Percentiles rank a stretch among this genome's conserved stretches.
Evolutionary conservation across 2,888 invertebrate species (phyloP).

Genomic region (Yponomeuta sedellus): DNA sequence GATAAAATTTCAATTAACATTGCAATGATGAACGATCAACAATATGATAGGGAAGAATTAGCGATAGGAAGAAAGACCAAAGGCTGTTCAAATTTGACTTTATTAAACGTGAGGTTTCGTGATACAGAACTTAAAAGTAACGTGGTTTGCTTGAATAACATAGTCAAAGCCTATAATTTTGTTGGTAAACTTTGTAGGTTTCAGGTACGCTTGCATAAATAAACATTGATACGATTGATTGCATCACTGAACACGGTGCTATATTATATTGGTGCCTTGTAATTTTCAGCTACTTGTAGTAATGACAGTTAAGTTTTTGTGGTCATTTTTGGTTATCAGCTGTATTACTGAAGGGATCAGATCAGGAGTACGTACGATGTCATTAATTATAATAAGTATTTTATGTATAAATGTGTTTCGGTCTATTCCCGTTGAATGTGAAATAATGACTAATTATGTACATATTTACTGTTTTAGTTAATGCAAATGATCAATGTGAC

Average conservation of each 20-base stretch:
- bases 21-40: neutral
- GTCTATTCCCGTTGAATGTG: no score
- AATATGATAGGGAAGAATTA: neutral
- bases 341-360: neutral
- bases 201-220: constrained; percentile 1
- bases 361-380: neutral
- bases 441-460: no score
- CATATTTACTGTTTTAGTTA: neutral
- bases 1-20: neutral
- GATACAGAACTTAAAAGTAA: neutral
- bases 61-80: neutral
- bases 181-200: neutral
- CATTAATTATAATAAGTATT: neutral
- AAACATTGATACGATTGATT: neutral
- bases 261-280: neutral
- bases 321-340: neutral
- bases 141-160: neutral
- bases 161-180: neutral
- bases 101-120: neutral
- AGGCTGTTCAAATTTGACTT: neutral
- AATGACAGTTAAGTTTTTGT: neutral
- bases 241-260: neutral
- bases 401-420: no score
- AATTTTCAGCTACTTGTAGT: neutral
- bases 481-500: neutral